Conservation (phyloP, 2,113 vertebrate species). For the Psilopogon haemacephalus region DNA sequence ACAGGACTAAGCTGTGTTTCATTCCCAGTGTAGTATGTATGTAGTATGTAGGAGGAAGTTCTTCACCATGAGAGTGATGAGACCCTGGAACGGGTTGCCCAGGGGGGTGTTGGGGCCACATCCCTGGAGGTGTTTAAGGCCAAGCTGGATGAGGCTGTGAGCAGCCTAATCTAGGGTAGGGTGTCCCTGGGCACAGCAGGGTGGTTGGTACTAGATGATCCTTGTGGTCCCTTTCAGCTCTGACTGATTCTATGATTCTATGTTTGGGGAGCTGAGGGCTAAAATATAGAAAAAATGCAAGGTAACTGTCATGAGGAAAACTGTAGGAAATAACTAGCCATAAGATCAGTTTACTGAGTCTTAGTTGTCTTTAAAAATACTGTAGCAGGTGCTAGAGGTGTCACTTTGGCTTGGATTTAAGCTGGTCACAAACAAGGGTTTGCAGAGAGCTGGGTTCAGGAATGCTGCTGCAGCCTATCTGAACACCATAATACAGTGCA, state of each 20-base stretch:
- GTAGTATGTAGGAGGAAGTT: no score
- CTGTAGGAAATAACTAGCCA: not conserved
- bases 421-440: not conserved
- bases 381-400: not conserved
- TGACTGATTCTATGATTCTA: no score
- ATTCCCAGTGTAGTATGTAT: not conserved
- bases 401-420: not conserved
- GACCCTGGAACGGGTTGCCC: no score
- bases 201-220: no score
- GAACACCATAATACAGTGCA: accelerated
- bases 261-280: not conserved
- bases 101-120: no score
- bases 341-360: not conserved
- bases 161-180: no score
- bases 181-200: no score
- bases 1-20: not conserved
- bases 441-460: not conserved
- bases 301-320: not conserved
- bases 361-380: not conserved
- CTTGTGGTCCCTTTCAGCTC: no score
- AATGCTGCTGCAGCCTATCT: not conserved
- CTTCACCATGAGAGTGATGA: no score
- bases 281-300: not conserved
- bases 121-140: no score
- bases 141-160: no score